Evolutionary conservation across 2,113 vertebrate species (phyloP).

Genomic region (Lota lota): DNA sequence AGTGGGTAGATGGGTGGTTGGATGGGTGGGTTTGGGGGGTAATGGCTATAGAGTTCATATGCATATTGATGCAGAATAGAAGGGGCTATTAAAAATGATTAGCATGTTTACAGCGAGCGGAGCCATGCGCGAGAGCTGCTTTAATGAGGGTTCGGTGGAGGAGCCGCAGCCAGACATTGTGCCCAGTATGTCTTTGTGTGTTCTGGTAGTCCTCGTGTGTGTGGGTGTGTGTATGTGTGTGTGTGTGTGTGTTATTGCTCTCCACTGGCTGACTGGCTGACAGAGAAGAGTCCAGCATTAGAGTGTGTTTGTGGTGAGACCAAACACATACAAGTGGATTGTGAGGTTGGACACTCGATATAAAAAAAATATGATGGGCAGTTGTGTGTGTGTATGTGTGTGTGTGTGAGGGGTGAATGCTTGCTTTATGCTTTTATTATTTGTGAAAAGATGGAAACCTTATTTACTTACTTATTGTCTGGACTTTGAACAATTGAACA

Average conservation of each 20-base stretch:
- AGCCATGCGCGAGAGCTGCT: constrained; percentile 46
- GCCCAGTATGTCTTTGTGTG: constrained; percentile 4
- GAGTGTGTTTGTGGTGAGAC: too few relatives aligned
- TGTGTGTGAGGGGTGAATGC: neutral
- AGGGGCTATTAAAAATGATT: constrained; percentile 65
- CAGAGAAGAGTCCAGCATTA: constrained; percentile 1
- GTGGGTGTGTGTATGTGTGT: too few relatives aligned
- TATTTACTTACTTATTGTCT: neutral
- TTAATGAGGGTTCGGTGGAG: constrained; percentile 51
- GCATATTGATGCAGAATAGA: constrained; percentile 57
- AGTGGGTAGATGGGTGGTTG: neutral
- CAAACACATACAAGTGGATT: constrained; percentile 2
- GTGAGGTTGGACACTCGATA: too few relatives aligned
- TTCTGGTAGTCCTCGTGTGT: too few relatives aligned
- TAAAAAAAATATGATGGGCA: too few relatives aligned
- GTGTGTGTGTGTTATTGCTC: too few relatives aligned
- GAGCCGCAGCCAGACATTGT: constrained; percentile 40
- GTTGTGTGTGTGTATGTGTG: constrained; percentile 12
- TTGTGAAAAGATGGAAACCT: neutral
- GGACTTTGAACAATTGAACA: too few relatives aligned
- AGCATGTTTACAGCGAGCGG: constrained; percentile 65
- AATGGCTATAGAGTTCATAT: constrained; percentile 51
- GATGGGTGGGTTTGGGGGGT: constrained; percentile 21
- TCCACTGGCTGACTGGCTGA: too few relatives aligned
- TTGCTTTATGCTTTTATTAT: neutral